A percentile compares a stretch with the other conserved stretches of the same genome.
Conservation (phyloP, 1,140 invertebrate species). For the Chymomyza costata region DNA sequence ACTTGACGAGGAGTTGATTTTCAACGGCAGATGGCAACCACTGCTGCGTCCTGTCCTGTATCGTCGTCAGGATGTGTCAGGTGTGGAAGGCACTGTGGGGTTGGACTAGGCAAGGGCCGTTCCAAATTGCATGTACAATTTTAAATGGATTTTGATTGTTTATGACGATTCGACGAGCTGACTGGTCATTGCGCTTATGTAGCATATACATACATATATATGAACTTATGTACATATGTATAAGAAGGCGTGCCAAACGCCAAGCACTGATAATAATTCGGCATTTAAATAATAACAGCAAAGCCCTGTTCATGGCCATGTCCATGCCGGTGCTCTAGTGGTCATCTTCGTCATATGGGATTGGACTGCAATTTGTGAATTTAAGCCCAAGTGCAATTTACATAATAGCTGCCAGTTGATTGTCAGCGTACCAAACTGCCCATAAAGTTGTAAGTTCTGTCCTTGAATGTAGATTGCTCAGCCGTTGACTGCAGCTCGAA, state of each 20-base stretch:
- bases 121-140: conserved; percentile 69
- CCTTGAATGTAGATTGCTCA: too few species aligned
- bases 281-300: conserved; percentile 63
- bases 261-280: conserved; percentile 60
- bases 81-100: too few species aligned
- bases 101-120: neutral
- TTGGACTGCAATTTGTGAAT: conserved; percentile 36
- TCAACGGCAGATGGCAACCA: conserved; percentile 38
- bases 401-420: conserved; percentile 19
- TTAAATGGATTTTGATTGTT: conserved; percentile 74
- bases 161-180: conserved; percentile 65
- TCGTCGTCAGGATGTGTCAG: too few species aligned
- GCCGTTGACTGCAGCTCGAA: conserved; percentile 70
- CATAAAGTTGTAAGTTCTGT: neutral
- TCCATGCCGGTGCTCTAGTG: conserved; percentile 12
- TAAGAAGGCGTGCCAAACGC: conserved; percentile 1
- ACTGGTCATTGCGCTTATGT: conserved; percentile 47
- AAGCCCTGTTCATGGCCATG: neutral
- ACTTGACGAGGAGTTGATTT: conserved; percentile 43
- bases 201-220: neutral
- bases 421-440: too few species aligned
- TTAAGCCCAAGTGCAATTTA: conserved; percentile 38
- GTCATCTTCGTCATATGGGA: too few species aligned
- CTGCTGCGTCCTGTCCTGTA: too few species aligned
- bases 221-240: neutral